A percentile compares a stretch with the other conserved stretches of the same genome.
Evolutionary conservation across 2,888 invertebrate species (phyloP).

Genomic region (Sphinx pinastri): DNA sequence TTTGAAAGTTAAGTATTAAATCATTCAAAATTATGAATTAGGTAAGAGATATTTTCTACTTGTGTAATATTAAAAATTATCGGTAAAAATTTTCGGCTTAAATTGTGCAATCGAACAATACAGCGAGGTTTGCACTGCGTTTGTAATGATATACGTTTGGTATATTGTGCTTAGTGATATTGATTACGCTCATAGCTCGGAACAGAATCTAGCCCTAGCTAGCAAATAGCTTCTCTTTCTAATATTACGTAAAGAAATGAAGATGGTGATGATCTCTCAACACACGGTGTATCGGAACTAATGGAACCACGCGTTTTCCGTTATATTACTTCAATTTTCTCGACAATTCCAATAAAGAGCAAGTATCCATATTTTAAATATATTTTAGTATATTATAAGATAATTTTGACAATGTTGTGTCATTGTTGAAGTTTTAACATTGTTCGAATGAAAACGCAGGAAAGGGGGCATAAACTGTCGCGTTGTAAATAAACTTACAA

Average conservation of each 20-base stretch:
- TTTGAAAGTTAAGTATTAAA: conserved; percentile 56
- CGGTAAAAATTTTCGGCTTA: conserved; percentile 61
- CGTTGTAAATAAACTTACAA: conserved; percentile 19
- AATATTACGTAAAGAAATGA: conserved; percentile 54
- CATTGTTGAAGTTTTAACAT: conserved; percentile 22
- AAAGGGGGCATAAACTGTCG: background rate
- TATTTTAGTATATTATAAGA: conserved; percentile 13
- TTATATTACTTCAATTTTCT: conserved; percentile 2
- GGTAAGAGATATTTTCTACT: conserved; percentile 70
- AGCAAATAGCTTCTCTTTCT: conserved; percentile 69
- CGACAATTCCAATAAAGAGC: conserved; percentile 8
- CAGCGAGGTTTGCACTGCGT: conserved; percentile 55
- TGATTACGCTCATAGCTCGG: conserved; percentile 79
- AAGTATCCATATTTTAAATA: conserved; percentile 17
- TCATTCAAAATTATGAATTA: conserved; percentile 70
- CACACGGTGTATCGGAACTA: background rate
- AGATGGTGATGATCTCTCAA: conserved; percentile 53
- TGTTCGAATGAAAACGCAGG: background rate
- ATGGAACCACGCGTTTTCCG: conserved; percentile 27
- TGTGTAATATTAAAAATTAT: conserved; percentile 55
- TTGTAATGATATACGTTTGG: conserved; percentile 55
- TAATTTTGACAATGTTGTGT: conserved; percentile 21
- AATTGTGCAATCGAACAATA: conserved; percentile 57
- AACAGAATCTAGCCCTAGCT: conserved; percentile 79
- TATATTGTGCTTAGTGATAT: conserved; percentile 79